These are phyloP conservation scores for Apamea epomidion DNA, from an alignment of 2,888 invertebrate genomes.

Conservation along the genomic window DNA sequence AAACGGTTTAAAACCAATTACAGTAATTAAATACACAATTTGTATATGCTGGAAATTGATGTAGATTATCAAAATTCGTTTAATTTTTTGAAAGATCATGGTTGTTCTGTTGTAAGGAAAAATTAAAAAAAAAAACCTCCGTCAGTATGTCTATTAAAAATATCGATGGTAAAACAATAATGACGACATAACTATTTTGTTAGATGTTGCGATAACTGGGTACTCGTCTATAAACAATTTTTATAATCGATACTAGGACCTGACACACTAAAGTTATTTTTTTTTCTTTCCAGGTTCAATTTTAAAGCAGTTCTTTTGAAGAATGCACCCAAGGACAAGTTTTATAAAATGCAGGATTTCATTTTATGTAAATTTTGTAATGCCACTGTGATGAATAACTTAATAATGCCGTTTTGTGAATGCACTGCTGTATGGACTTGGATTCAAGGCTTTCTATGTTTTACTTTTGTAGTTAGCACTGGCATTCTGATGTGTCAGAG, in stretches of 20 bases:
- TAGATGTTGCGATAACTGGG: no score
- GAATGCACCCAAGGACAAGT: conserved; percentile 61
- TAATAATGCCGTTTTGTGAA: conserved; percentile 49
- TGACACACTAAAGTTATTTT: not conserved
- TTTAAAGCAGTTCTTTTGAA: conserved; percentile 67
- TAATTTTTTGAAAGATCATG: no score
- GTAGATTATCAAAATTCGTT: no score
- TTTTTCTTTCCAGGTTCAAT: conserved; percentile 67
- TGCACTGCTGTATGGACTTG: conserved; percentile 38
- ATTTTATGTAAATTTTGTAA: conserved; percentile 68
- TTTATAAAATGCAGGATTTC: conserved; percentile 58
- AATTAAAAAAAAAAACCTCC: no score
- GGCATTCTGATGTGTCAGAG: not conserved
- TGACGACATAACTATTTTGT: no score
- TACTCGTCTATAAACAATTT: no score
- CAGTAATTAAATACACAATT: no score
- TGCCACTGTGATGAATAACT: conserved; percentile 70
- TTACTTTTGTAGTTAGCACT: conserved; percentile 1
- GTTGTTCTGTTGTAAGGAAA: no score
- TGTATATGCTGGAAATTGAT: no score
- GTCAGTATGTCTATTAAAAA: no score
- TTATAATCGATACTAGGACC: not conserved
- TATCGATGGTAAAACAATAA: no score
- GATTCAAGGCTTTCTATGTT: conserved; percentile 41
- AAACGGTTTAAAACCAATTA: no score